These are phyloP conservation scores for Conus betulinus DNA, from an alignment of 1,140 invertebrate genomes.

Conservation along the genomic window DNA sequence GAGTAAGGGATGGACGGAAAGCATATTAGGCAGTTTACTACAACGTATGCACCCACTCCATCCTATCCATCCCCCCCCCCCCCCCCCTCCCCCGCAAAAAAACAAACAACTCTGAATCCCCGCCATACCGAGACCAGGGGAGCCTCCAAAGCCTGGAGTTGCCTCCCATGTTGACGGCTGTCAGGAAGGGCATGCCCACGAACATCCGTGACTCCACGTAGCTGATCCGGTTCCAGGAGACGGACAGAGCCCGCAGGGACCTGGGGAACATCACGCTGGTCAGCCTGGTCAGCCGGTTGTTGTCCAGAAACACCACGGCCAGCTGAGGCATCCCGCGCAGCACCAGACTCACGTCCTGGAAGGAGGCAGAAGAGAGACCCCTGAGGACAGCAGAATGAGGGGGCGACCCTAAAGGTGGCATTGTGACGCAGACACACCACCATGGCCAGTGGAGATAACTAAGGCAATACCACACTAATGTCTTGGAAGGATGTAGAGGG, in stretches of 20 bases:
- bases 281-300: conserved; percentile 30
- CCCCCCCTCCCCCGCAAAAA: neutral
- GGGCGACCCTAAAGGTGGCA: too few species aligned
- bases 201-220: conserved; percentile 14
- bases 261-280: conserved; percentile 20
- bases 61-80: too few species aligned
- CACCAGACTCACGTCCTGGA: neutral
- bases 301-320: conserved; percentile 21
- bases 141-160: conserved; percentile 20
- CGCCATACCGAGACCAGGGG: neutral
- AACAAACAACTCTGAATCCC: neutral
- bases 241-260: conserved; percentile 38
- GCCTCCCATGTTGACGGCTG: neutral
- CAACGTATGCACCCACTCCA: too few species aligned
- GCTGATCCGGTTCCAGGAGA: conserved; percentile 42
- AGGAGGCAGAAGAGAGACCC: neutral
- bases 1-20: too few species aligned
- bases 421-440: too few species aligned
- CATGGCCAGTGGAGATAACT: too few species aligned
- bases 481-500: too few species aligned
- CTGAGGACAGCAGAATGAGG: too few species aligned
- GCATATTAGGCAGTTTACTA: too few species aligned
- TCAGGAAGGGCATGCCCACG: neutral
- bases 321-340: neutral
- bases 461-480: too few species aligned